phyloP scores from a whole-genome alignment of 2,797 vertebrate species.

The Sebastes diploproa region DNA sequence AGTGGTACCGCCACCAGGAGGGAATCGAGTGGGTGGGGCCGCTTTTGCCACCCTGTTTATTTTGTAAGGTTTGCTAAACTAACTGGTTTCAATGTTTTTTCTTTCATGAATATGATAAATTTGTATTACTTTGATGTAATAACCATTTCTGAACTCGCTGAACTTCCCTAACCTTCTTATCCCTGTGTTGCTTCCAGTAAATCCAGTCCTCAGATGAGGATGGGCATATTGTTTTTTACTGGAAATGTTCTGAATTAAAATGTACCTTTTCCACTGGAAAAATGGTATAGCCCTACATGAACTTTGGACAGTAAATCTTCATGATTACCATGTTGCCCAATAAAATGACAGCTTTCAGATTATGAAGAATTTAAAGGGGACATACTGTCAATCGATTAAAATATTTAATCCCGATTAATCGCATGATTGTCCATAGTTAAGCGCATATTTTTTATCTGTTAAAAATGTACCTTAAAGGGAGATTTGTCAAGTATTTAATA shows the following conservation, averaged over 20 bases:
- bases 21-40: background rate
- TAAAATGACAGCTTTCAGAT: background rate
- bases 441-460: too few relatives aligned
- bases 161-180: background rate
- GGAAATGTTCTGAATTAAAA: background rate
- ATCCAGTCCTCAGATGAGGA: background rate
- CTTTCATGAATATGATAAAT: background rate
- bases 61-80: background rate
- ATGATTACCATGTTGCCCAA: background rate
- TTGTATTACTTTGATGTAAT: background rate
- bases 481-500: too few relatives aligned
- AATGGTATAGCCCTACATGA: background rate
- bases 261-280: background rate
- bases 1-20: background rate
- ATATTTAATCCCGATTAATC: accelerated
- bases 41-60: background rate
- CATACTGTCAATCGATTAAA: too few relatives aligned
- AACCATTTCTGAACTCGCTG: background rate
- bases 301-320: background rate
- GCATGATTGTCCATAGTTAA: too few relatives aligned
- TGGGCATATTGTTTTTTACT: background rate
- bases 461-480: too few relatives aligned
- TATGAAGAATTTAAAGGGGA: background rate
- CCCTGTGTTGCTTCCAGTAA: background rate
- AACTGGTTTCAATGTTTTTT: background rate